Base-by-base conservation (phyloP, 2,797 vertebrate genomes). In the Acrossocheilus wenchowensis region DNA sequence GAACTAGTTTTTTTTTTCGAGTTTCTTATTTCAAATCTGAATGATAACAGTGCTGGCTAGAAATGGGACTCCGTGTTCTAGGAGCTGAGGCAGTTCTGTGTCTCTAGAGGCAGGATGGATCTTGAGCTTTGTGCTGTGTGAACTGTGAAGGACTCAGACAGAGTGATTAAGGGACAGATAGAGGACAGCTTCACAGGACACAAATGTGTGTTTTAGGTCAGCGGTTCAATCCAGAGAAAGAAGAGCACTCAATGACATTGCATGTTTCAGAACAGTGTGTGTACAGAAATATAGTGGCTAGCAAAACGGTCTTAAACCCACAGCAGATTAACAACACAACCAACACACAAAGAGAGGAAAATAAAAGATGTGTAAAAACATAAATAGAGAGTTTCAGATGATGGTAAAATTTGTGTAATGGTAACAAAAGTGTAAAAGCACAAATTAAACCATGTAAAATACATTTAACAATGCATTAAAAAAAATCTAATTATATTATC, bases 121-220 rank as follows among this genome's bases (percentile, higher is more conserved):
- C 64, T 62, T 45, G 23, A 64, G 73, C 60, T 78, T 77, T 84
- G 73, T 50, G 60, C 60, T 39, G 73, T 84, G 77, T 87, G 84
- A 90, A 82, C 89, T 90, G 88, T 89, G 84, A 90, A 78, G 23
- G 57, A 89, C 84, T 57, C 81, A 41, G 75, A 84, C 26, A 45
- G 81, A 78, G 85, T 54, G 64, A 86, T 69, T 48, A 82, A 83
- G 74, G 68, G 66, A 86, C 62, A 86, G 84, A 66, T 62, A 86
- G 79, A 82, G 79, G 83, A 77, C 82, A n/a, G 66, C 83, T 43
- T 54, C 84, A 48, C 66, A 62, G 84, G 64, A 60, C 9, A 79
- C 12, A 45, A 52, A 50, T 50, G 72, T 72, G 75, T 50, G 54
- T 84, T 45, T 54, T 52, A 57, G 79, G 66, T 79, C 62, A 74